These are phyloP conservation scores for Gobius niger DNA, from an alignment of 2,113 vertebrate species.

Conservation along the genomic window DNA sequence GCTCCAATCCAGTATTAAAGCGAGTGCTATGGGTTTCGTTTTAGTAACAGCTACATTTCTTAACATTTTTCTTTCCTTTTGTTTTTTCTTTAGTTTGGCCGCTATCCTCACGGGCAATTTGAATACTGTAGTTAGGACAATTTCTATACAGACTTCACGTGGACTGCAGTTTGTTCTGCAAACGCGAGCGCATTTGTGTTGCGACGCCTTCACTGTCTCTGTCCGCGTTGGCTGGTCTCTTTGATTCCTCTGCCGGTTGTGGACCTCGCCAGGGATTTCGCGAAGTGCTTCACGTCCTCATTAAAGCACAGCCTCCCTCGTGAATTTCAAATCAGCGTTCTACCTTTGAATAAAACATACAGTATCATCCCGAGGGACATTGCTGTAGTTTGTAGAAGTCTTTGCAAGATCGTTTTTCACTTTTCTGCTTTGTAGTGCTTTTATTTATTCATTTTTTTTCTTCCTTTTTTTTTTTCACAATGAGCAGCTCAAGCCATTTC, in stretches of 20 bases:
- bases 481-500: slow-evolving; percentile 30
- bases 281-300: slow-evolving; percentile 40
- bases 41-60: too few species aligned
- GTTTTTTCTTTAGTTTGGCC: too few species aligned
- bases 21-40: too few species aligned
- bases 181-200: background rate
- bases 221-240: background rate
- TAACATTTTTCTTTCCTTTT: too few species aligned
- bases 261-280: slow-evolving; percentile 37
- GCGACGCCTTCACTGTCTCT: background rate
- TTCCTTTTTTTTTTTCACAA: slow-evolving; percentile 3
- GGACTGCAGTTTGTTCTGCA: background rate
- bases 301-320: slow-evolving; percentile 39
- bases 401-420: slow-evolving; percentile 51
- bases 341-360: slow-evolving; percentile 66
- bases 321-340: slow-evolving; percentile 56
- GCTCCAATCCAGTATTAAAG: too few species aligned
- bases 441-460: background rate
- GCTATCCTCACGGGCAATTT: background rate
- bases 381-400: slow-evolving; percentile 51
- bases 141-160: background rate
- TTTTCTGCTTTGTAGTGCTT: slow-evolving; percentile 36
- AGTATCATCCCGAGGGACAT: slow-evolving; percentile 36
- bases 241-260: slow-evolving; percentile 17
- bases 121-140: background rate